Evolutionary conservation across 2,113 vertebrate species (phyloP), one percentile per base, ranked within the genome.

Genomic region (Cnemophilus loriae): DNA sequence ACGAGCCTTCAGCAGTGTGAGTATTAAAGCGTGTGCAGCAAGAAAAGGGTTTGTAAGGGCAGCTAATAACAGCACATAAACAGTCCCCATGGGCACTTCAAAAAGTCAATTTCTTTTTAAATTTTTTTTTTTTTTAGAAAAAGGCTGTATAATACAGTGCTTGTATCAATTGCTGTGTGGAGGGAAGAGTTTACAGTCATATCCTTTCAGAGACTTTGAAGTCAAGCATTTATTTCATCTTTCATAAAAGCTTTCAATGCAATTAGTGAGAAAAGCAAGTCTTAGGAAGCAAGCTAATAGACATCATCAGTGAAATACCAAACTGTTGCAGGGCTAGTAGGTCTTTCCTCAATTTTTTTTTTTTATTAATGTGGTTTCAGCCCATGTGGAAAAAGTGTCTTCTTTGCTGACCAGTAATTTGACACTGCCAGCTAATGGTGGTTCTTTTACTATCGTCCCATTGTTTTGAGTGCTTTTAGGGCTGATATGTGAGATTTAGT

Each of bases 381-480:
- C 16, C 44, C 9, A 2, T 49, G 27, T 50, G 24, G 53, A 77
- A 30, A 49, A 76, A 42, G 4, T 9, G 2, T 44, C 0, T 1
- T 56, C 9, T 53, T 64, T 64, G 23, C 49, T 91, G 56, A 70
- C 32, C 9, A 4, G 44, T 74, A 7, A n/a, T 42, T n/a, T 52
- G 63, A 16, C 4, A 7, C 27, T 77, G 11, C 21, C 16, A 55
- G 37, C n/a, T 81, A 28, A 42, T 33, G 35, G 12, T 70, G 14
- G 8, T 80, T 53, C 17, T 76, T 69, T 47, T 12, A 1, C 8
- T 53, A 4, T 33, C 0, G 0, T 52, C 33, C 28, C 0, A 35
- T 55, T 60, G 30, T 61, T 69, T 23, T 41, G 16, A 16, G 13
- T 57, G 60, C 32, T 84, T 47, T 77, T 42, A 59, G n/a, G 53